A percentile compares a stretch with the other conserved stretches of the same genome.
Conservation (phyloP, 2,888 invertebrate genomes). For the Chromoteleia sp. region DNA sequence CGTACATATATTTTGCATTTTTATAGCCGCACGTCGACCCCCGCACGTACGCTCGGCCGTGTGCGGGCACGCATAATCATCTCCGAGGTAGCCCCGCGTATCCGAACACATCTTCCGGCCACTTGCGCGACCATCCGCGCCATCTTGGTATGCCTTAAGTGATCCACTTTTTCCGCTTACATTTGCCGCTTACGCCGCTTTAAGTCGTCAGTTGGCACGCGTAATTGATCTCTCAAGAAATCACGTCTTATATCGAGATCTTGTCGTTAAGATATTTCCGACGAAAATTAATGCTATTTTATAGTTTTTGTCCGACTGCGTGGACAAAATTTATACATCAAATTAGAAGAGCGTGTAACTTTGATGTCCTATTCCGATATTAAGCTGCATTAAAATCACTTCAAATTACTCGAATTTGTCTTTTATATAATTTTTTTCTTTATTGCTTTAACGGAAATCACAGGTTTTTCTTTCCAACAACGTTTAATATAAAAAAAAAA, state of each 20-base stretch:
- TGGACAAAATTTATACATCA: constrained; percentile 12
- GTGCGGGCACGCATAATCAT: constrained; percentile 40
- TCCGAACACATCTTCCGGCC: constrained; percentile 25
- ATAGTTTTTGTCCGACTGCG: constrained; percentile 17
- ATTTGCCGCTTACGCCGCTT: constrained; percentile 14
- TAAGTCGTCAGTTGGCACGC: constrained; percentile 27
- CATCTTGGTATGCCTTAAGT: constrained; percentile 45
- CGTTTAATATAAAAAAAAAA: no score
- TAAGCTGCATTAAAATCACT: no score
- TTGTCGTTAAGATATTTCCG: constrained; percentile 45
- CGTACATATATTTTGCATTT: constrained; percentile 80
- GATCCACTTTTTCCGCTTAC: constrained; percentile 51
- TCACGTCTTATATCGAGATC: constrained; percentile 20
- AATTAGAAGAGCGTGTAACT: constrained; percentile 18
- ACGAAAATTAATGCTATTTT: constrained; percentile 49
- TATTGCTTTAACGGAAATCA: no score
- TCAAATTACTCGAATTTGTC: no score
- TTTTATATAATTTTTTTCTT: no score
- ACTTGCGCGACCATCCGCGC: constrained; percentile 49
- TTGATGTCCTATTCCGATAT: not conserved
- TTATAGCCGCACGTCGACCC: constrained; percentile 76
- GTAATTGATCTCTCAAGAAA: constrained; percentile 48
- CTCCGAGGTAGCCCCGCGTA: constrained; percentile 34
- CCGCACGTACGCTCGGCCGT: constrained; percentile 33
- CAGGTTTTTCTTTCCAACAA: no score